A percentile compares a stretch with the other conserved stretches of the same genome.
Conservation (phyloP, 1,140 invertebrate species). For the Drosophila kanapiae region DNA sequence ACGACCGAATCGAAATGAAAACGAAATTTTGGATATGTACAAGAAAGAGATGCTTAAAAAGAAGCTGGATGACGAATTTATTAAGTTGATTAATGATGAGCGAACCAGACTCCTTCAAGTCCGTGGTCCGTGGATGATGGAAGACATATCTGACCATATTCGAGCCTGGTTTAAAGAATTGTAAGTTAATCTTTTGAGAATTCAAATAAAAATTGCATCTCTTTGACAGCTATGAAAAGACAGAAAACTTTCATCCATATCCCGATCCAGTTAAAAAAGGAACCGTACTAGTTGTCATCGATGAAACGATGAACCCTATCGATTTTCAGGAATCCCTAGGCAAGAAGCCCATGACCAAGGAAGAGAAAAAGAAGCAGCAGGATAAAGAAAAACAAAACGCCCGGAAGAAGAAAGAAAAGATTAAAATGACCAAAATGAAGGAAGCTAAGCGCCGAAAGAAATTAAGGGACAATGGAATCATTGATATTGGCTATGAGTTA, state of each 20-base stretch:
- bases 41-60: conserved; percentile 75
- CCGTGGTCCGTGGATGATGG: conserved; percentile 87
- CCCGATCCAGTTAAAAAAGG: conserved; percentile 86
- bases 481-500: conserved; percentile 63
- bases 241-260: conserved; percentile 86
- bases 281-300: conserved; percentile 86
- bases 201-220: background rate
- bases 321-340: conserved; percentile 85
- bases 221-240: conserved; percentile 83
- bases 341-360: conserved; percentile 79
- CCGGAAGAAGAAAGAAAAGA: conserved; percentile 60
- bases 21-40: conserved; percentile 85
- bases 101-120: conserved; percentile 86
- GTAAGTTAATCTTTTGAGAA: conserved; percentile 70
- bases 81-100: conserved; percentile 87
- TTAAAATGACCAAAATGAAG: conserved; percentile 65
- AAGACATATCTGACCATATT: conserved; percentile 90
- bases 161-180: conserved; percentile 89
- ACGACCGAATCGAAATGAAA: conserved; percentile 37
- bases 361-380: conserved; percentile 61
- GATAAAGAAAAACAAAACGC: conserved; percentile 66
- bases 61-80: conserved; percentile 85
- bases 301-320: conserved; percentile 86
- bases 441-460: conserved; percentile 72
- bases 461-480: conserved; percentile 79